Conservation (phyloP, 2,113 vertebrate genomes). For the Cottus gobio region DNA sequence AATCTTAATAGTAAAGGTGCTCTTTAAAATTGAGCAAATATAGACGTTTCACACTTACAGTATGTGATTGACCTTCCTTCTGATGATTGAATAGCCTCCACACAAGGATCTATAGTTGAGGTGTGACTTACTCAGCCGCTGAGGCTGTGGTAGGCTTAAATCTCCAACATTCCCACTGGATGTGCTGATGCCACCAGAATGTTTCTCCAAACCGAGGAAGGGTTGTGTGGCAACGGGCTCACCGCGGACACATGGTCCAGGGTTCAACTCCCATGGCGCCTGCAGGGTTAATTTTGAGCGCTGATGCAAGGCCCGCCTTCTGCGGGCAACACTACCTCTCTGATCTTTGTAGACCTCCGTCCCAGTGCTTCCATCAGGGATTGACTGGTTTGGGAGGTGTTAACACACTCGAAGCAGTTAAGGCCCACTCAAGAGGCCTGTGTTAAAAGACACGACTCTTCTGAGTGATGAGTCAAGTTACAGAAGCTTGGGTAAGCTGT, state of each 20-base stretch:
- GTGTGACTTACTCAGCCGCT: slow-evolving; percentile 35
- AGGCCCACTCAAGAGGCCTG: slow-evolving; percentile 54
- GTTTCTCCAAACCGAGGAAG: slow-evolving; percentile 76
- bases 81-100: slow-evolving; percentile 16
- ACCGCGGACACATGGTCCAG: slow-evolving; percentile 60
- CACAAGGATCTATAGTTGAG: slow-evolving; percentile 41
- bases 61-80: slow-evolving; percentile 5
- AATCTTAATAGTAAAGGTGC: not conserved
- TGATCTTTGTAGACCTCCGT: slow-evolving; percentile 57
- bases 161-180: slow-evolving; percentile 64
- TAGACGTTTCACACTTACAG: not conserved
- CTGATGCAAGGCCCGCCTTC: slow-evolving; percentile 63
- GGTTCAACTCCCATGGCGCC: slow-evolving; percentile 68
- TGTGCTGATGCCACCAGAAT: slow-evolving; percentile 62
- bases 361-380: slow-evolving; percentile 43
- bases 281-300: slow-evolving; percentile 73
- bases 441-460: slow-evolving; percentile 63
- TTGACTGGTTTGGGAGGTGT: slow-evolving; percentile 66
- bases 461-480: slow-evolving; percentile 57
- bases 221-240: slow-evolving; percentile 79
- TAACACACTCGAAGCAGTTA: slow-evolving; percentile 70
- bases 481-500: slow-evolving; percentile 27
- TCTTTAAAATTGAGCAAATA: not conserved
- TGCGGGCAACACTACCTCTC: slow-evolving; percentile 64
- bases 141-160: slow-evolving; percentile 46